A percentile compares a stretch with the other conserved stretches of the same genome.
phyloP scores from a whole-genome alignment of 37 sponge, comb jelly and placozoan genomes.

The Ephydatia muelleri region DNA sequence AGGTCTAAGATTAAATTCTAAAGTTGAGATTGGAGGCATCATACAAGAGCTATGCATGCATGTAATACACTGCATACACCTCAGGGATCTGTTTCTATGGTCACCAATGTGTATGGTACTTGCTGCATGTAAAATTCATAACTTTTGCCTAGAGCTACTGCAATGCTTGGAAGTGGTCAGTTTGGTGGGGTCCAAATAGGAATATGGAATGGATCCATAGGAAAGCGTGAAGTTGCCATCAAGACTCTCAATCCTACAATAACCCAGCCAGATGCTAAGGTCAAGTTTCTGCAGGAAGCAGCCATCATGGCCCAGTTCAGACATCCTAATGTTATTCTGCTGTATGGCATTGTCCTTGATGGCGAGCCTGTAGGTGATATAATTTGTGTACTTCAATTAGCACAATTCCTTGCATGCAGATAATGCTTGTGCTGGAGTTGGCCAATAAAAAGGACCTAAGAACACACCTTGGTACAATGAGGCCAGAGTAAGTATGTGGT shows the following conservation, averaged over 20 bases:
- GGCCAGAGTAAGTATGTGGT: neutral
- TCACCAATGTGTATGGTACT: too few relatives aligned
- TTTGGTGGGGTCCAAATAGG: constrained; percentile 47
- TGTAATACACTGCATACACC: too few relatives aligned
- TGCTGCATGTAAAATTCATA: too few relatives aligned
- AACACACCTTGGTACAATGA: constrained; percentile 1
- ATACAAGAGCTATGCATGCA: too few relatives aligned
- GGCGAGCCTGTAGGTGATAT: constrained; percentile 35
- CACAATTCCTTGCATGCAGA: constrained; percentile 1
- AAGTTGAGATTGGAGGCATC: too few relatives aligned
- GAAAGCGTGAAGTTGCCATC: constrained; percentile 35
- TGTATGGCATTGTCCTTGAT: constrained; percentile 43
- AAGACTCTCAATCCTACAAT: constrained; percentile 13
- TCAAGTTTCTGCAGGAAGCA: constrained; percentile 62
- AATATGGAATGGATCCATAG: constrained; percentile 18
- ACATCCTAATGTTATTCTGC: constrained; percentile 39
- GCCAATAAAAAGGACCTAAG: constrained; percentile 18
- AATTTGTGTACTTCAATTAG: neutral
- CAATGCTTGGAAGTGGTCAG: constrained; percentile 39
- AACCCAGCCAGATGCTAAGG: constrained; percentile 13
- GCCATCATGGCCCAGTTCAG: constrained; percentile 54
- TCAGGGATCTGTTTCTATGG: too few relatives aligned
- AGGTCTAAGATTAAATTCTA: too few relatives aligned
- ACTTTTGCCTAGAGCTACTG: neutral
- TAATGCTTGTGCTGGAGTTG: constrained; percentile 38